Percentiles rank a stretch among this genome's conserved stretches.
Conservation (phyloP, 2,888 invertebrate species). For the Dynastes grantii region DNA sequence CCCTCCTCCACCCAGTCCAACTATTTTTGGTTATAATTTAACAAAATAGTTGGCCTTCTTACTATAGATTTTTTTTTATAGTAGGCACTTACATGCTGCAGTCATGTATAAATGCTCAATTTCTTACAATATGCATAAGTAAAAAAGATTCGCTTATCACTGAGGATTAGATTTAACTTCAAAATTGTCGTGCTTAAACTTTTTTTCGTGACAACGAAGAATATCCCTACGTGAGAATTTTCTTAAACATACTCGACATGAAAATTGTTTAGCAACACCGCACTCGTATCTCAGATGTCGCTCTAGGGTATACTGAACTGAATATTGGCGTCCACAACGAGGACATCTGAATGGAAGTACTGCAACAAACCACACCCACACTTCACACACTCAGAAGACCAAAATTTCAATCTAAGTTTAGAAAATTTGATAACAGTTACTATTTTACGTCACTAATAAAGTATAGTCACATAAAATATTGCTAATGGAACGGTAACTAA, state of each 20-base stretch:
- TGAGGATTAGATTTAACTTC: constrained; percentile 8
- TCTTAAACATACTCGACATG: constrained; percentile 67
- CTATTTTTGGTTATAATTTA: constrained; percentile 55
- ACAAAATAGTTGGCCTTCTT: constrained; percentile 63
- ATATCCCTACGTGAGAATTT: constrained; percentile 68
- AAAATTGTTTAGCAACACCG: constrained; percentile 72
- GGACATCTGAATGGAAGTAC: constrained; percentile 70
- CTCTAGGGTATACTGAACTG: constrained; percentile 74
- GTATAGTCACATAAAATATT: constrained; percentile 46
- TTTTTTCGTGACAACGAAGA: constrained; percentile 65
- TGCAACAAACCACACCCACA: constrained; percentile 64
- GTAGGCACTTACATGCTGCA: constrained; percentile 52
- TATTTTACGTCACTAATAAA: constrained; percentile 42
- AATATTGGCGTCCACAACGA: constrained; percentile 75
- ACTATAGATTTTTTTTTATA: constrained; percentile 54
- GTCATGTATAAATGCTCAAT: constrained; percentile 39
- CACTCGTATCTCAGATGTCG: constrained; percentile 76
- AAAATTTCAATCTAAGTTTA: constrained; percentile 36
- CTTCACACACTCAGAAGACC: constrained; percentile 56
- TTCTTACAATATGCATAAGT: neutral
- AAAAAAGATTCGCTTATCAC: constrained; percentile 6
- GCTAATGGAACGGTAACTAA: constrained; percentile 16
- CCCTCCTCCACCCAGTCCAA: constrained; percentile 68
- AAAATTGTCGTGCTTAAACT: constrained; percentile 58
- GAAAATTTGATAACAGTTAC: constrained; percentile 43